Percentiles rank a stretch among this genome's conserved stretches.
Evolutionary conservation across 2,113 vertebrate genomes (phyloP).

Genomic region (Plecotus auritus): DNA sequence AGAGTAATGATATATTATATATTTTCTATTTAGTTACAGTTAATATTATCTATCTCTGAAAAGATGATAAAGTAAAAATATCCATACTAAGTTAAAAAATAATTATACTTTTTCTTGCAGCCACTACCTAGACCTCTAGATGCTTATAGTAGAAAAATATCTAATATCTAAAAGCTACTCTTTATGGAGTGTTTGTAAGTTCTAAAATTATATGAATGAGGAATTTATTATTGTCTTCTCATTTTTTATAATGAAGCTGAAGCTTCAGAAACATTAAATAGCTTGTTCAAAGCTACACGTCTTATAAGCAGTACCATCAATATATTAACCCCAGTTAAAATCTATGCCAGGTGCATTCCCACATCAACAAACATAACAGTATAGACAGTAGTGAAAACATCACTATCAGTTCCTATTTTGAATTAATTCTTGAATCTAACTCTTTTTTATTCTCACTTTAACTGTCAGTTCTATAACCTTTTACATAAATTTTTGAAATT

Average conservation of each 20-base stretch:
- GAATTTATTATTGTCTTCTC: background rate
- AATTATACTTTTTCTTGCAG: background rate
- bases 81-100: background rate
- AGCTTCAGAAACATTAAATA: background rate
- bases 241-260: background rate
- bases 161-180: background rate
- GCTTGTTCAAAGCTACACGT: background rate
- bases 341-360: background rate
- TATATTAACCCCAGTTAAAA: background rate
- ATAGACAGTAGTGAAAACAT: background rate
- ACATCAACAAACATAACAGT: background rate
- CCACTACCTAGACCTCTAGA: background rate
- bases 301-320: background rate
- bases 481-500: background rate
- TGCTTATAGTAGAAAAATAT: background rate
- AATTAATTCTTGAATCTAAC: background rate
- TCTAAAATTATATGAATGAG: background rate
- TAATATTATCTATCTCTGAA: background rate
- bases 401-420: background rate
- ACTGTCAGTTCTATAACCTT: background rate
- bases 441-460: background rate
- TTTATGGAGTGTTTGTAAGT: background rate
- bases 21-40: background rate
- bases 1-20: background rate
- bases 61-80: background rate